Evolutionary conservation across 2,888 invertebrate genomes (phyloP), one percentile per base, ranked within the genome.

Genomic region (Sarcophaga carnaria): DNA sequence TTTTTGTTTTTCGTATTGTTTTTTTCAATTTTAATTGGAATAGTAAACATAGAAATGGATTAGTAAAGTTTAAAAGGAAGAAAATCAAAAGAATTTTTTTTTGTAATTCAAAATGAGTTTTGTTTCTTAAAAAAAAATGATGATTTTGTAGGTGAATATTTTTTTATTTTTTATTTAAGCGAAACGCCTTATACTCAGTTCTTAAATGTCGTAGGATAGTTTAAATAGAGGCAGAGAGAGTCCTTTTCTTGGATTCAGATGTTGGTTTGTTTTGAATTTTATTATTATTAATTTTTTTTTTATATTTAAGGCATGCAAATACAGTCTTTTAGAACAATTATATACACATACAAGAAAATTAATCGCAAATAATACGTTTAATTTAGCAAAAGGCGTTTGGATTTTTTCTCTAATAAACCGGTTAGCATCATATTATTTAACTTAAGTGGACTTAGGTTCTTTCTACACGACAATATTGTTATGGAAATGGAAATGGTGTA

Each of bases 41-140:
- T 83, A 83, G 74, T 64, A 78, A 54, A 74, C 27, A 71, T 22
- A 84, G 76, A 78, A 75, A 37, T 37, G 37, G 76, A 85, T 84
- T 83, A 83, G 72, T 83, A 77, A 83, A 60, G 59, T 47, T 27
- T 66, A n/a, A 11, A 45, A 5, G 6, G 49, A 60, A 0, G 5
- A 4, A 5, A 60, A 47, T 12, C 8, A 4, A 37, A 37, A 37
- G 3, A 37, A 37, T 8, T 37, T 37, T 37, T 37, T 37, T 37
- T 10, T 37, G 37, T 37, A 37, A 37, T 37, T 37, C 37, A 37
- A 37, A 37, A 10, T 37, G 37, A 37, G 37, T 25, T 80, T 77
- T 71, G 20, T n/a, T 64, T 66, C 47, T 14, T 54, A 59, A 70
- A 14, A 47, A 37, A 37, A 2, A 10, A 37, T 37, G 72, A 76